Evolutionary conservation across 2,888 invertebrate genomes (phyloP).

Genomic region (Oscheius sp.): DNA sequence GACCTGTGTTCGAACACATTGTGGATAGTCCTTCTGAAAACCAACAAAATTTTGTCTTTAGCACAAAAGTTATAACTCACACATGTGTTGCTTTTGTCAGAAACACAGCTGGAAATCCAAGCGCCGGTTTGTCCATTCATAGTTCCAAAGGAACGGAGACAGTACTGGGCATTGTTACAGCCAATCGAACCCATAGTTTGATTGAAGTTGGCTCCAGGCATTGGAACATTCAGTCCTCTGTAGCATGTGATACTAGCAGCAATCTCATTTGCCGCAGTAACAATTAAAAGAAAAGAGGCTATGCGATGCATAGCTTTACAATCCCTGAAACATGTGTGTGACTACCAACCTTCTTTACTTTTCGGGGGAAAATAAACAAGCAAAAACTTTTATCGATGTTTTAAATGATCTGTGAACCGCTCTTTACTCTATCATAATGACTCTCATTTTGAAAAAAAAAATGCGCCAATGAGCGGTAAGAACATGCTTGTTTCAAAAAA

Average conservation of each 20-base stretch:
- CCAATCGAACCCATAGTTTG: slow-evolving; percentile 4
- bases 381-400: too few species aligned
- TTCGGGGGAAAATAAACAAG: too few species aligned
- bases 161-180: slow-evolving; percentile 2
- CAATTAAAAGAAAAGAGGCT: too few species aligned
- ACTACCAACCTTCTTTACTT: too few species aligned
- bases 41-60: background rate
- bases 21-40: background rate
- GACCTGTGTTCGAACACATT: background rate
- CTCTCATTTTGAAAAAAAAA: too few species aligned
- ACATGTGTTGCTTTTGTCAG: background rate
- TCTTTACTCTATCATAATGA: too few species aligned
- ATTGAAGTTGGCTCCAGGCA: slow-evolving; percentile 2
- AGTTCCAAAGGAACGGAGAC: background rate
- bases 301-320: too few species aligned
- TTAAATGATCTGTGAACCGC: too few species aligned
- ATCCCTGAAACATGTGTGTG: too few species aligned
- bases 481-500: too few species aligned
- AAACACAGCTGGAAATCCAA: slow-evolving; percentile 2
- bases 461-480: too few species aligned
- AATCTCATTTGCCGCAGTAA: background rate
- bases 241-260: background rate
- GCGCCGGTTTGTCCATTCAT: background rate
- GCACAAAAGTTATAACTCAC: background rate
- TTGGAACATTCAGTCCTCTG: background rate